These are phyloP conservation scores for Zygogramma bicolorata DNA, from an alignment of 2,888 invertebrate species.

Conservation along the genomic window DNA sequence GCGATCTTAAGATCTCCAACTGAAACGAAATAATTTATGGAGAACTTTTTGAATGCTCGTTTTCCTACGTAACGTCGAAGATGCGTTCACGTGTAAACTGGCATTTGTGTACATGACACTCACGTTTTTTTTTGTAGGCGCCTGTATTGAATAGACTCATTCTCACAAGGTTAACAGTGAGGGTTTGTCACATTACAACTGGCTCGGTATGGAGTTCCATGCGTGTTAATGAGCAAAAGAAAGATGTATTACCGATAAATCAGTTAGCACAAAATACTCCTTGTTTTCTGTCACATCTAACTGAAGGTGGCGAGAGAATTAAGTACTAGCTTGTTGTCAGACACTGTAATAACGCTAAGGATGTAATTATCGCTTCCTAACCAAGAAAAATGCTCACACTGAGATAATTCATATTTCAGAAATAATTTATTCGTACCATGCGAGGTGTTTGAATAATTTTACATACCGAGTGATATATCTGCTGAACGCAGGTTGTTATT, in stretches of 20 bases:
- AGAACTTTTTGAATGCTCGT: not conserved
- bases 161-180: not conserved
- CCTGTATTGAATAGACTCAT: not conserved
- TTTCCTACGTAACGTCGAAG: not conserved
- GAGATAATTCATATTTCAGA: slow-evolving; percentile 6
- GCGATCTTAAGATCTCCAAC: no score
- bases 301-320: slow-evolving; percentile 29
- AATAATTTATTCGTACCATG: not conserved
- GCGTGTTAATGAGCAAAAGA: slow-evolving; percentile 34
- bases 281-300: slow-evolving; percentile 21
- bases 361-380: not conserved
- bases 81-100: not conserved
- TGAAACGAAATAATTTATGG: no score
- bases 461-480: not conserved
- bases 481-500: not conserved
- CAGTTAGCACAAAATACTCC: slow-evolving; percentile 36
- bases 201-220: not conserved
- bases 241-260: slow-evolving; percentile 43
- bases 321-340: slow-evolving; percentile 4
- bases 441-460: slow-evolving; percentile 10
- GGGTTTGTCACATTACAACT: not conserved
- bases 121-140: not conserved
- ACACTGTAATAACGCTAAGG: slow-evolving; percentile 5
- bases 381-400: not conserved
- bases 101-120: not conserved